phyloP scores from a whole-genome alignment of 2,113 vertebrate species.

The Hippocampus guttulatus region DNA sequence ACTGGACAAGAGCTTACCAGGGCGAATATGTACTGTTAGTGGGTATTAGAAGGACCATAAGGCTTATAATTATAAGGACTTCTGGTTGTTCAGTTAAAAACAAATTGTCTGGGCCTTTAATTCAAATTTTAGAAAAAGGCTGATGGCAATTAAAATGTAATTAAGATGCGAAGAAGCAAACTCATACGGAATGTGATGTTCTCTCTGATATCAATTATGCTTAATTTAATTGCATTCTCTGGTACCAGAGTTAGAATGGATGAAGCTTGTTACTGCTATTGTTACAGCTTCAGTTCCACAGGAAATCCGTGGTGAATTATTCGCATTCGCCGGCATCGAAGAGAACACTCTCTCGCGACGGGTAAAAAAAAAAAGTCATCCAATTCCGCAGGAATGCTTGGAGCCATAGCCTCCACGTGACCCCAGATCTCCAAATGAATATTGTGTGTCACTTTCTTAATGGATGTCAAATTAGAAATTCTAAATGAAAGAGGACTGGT shows the following conservation, averaged over 20 bases:
- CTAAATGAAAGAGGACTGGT: neutral
- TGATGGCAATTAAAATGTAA: slow-evolving; percentile 2
- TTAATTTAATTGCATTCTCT: slow-evolving; percentile 6
- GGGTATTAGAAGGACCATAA: neutral
- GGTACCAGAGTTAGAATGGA: neutral
- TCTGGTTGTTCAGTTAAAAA: neutral
- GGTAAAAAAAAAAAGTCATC: slow-evolving; percentile 1
- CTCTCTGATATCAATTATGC: neutral
- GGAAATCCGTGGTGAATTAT: neutral
- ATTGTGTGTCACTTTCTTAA: neutral
- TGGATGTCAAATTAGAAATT: neutral
- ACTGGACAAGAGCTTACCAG: neutral
- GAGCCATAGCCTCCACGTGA: slow-evolving; percentile 1
- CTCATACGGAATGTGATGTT: neutral
- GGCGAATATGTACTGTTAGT: neutral
- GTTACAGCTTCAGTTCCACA: neutral
- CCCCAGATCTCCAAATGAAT: neutral
- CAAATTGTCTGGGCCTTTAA: neutral
- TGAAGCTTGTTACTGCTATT: neutral
- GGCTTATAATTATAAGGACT: neutral
- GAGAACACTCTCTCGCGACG: neutral
- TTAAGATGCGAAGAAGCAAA: neutral
- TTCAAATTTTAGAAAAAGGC: neutral
- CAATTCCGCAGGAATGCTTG: neutral
- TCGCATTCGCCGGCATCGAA: neutral